phyloP scores from a whole-genome alignment of 2,113 vertebrate species.

The Micromys minutus region DNA sequence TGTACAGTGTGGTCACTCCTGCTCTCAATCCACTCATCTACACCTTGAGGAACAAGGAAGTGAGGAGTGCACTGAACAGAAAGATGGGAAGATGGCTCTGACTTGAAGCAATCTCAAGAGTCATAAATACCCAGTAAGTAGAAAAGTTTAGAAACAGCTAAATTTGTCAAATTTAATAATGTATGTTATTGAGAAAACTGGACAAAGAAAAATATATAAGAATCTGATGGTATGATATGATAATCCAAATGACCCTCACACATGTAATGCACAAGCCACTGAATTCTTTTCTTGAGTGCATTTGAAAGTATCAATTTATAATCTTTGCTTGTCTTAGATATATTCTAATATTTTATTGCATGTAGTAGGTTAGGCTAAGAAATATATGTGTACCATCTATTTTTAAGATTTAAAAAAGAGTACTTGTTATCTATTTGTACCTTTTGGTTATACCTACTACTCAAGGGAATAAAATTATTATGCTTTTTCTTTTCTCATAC shows the following conservation, averaged over 20 bases:
- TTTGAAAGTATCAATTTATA: background rate
- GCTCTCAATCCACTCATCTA: slow-evolving; percentile 63
- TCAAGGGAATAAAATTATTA: background rate
- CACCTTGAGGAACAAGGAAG: slow-evolving; percentile 64
- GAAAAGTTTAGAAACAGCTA: background rate
- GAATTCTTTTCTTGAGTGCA: background rate
- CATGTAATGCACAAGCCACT: background rate
- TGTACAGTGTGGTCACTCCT: slow-evolving; percentile 52
- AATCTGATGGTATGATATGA: background rate
- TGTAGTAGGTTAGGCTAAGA: background rate
- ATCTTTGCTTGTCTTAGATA: background rate
- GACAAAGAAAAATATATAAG: background rate
- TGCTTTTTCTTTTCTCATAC: background rate
- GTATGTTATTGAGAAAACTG: background rate
- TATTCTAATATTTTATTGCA: background rate
- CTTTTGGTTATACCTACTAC: background rate
- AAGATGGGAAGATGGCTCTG: background rate
- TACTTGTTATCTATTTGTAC: background rate
- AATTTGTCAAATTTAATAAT: background rate
- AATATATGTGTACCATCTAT: background rate
- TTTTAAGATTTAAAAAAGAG: background rate
- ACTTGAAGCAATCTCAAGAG: background rate
- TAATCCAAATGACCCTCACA: background rate
- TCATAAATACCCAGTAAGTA: background rate
- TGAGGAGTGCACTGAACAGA: slow-evolving; percentile 25